Evolutionary conservation across 2,113 vertebrate genomes (phyloP).

Genomic region (Dolichallabes microphthalmus): DNA sequence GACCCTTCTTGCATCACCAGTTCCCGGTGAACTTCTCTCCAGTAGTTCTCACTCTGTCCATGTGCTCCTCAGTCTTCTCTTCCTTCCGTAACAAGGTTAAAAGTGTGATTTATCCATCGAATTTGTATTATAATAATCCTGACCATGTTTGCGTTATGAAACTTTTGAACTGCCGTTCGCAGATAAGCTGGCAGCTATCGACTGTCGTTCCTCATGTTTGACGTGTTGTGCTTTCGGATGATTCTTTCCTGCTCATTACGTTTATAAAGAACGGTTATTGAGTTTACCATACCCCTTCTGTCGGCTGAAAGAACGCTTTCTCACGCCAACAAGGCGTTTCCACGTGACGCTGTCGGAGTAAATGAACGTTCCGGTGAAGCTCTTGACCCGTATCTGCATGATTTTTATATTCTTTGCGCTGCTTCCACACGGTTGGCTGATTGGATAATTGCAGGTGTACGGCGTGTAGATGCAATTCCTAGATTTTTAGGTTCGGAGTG

Average conservation of each 20-base stretch:
- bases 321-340: neutral
- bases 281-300: neutral
- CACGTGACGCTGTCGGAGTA: neutral
- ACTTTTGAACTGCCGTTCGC: neutral
- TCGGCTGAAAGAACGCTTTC: neutral
- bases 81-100: neutral
- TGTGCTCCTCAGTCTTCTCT: no score
- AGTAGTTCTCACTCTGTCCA: no score
- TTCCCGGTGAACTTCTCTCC: no score
- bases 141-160: neutral
- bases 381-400: neutral
- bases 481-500: neutral
- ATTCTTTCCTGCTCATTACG: neutral
- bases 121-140: neutral
- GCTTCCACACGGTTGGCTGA: neutral
- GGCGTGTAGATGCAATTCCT: neutral
- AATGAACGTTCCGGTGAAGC: neutral
- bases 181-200: neutral
- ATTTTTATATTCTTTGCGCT: neutral
- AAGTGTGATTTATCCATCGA: neutral
- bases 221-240: neutral
- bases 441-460: neutral
- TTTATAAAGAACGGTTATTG: neutral
- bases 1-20: no score
- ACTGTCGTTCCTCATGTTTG: neutral